Base-by-base conservation (phyloP, 1,140 invertebrate species). In the Drosophila guanche region DNA sequence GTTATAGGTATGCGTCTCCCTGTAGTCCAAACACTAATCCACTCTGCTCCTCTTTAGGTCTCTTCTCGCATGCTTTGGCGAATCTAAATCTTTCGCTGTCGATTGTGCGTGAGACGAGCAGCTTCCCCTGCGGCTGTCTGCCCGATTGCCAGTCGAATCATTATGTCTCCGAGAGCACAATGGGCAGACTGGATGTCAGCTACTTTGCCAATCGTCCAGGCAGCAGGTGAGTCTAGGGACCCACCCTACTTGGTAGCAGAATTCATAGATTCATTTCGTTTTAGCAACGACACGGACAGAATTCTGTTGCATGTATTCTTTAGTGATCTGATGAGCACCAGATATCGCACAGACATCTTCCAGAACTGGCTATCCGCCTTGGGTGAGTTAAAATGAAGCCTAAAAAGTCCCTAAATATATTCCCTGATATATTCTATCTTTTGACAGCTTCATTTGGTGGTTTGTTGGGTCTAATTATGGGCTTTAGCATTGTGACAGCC, bases 371-470 rank as follows among this genome's bases (percentile, higher is more conserved):
- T 91, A 0, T 90, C 89, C 1, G 71, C 90, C 16, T 62, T 91
- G 22, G 91, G 90, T 91, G 57, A 74, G n/a, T 22, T 12, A 8
- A 14, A 0, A 10, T 5, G 7, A 0, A 47, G 3, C 0, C 41
- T 20, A 12, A 6, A 16, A 37, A 29, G 29, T 37, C 1, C n/a
- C 6, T 7, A 22, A 29, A n/a, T 43, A 50, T 37, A 71, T 20
- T 20, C 16, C 16, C 16, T 20, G 22, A 42, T 14, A 42, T 29
- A 29, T 12, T n/a, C 46, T 4, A 69, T 47, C 42, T 59, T 57
- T 57, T 93, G 93, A 79, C 90, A 95, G 95, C 94, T 72, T 94
- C 94, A n/a, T 95, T 95, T 73, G 94, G 95, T 0, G 94, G 94
- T 5, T 89, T 95, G 0, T 76, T 95, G 1, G 94, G 94, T 16